A percentile compares a stretch with the other conserved stretches of the same genome.
Conservation (phyloP, 2,888 invertebrate genomes). For the Dasysyrphus tricinctus region DNA sequence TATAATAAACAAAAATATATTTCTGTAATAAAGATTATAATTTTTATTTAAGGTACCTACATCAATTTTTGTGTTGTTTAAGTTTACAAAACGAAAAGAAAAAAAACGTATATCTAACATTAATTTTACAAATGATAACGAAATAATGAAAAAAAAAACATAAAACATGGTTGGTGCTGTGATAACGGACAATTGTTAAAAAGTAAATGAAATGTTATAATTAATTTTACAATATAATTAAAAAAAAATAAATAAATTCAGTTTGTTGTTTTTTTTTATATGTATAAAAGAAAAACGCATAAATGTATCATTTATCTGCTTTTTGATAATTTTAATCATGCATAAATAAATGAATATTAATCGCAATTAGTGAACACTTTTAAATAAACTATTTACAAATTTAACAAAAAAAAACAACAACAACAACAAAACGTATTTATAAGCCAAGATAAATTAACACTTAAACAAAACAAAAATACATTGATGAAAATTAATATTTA, state of each 20-base stretch:
- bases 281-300: conserved; percentile 37
- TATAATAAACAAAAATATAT: conserved; percentile 65
- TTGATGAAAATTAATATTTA: conserved; percentile 67
- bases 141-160: conserved; percentile 53
- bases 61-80: conserved; percentile 43
- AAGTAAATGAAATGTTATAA: conserved; percentile 59
- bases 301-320: conserved; percentile 53
- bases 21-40: conserved; percentile 66
- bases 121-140: conserved; percentile 64
- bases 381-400: conserved; percentile 76
- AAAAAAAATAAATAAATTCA: conserved; percentile 27
- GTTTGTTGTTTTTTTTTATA: conserved; percentile 33
- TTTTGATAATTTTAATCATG: conserved; percentile 64
- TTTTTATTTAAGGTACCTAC: conserved; percentile 51
- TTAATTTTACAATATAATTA: conserved; percentile 49
- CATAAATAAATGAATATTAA: conserved; percentile 68
- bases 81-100: conserved; percentile 48
- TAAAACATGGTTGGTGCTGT: conserved; percentile 78
- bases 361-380: conserved; percentile 76
- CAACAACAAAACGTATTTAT: conserved; percentile 69
- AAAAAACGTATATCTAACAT: conserved; percentile 22
- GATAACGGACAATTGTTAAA: conserved; percentile 78
- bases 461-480: conserved; percentile 66
- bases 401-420: conserved; percentile 67
- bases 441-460: conserved; percentile 64